These are phyloP conservation scores for Petaurus breviceps DNA, from an alignment of 2,113 vertebrate genomes.

Conservation along the genomic window DNA sequence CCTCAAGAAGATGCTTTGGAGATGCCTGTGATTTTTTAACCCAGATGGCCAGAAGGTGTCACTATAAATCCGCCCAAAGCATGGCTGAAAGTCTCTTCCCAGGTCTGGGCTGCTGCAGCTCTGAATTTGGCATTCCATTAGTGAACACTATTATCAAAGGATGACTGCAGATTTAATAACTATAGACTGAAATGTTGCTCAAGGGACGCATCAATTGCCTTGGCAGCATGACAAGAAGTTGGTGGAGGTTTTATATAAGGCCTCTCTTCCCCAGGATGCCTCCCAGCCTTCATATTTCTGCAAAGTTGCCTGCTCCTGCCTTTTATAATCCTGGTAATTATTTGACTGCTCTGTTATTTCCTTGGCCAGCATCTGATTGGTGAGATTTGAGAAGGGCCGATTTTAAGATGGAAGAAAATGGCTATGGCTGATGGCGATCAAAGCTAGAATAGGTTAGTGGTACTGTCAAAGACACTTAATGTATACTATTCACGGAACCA, in stretches of 20 bases:
- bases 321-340: not conserved
- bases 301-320: not conserved
- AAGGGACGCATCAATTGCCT: not conserved
- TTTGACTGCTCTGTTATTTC: not conserved
- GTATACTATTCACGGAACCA: fast-evolving
- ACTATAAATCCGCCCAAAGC: slow-evolving; percentile 52
- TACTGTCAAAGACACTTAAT: not conserved
- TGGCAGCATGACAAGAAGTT: not conserved
- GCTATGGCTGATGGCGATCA: not conserved
- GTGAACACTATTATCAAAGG: not conserved
- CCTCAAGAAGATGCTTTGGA: not conserved
- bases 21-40: not conserved
- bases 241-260: not conserved
- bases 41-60: slow-evolving; percentile 62
- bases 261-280: not conserved
- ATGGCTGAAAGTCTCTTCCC: not conserved
- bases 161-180: not conserved
- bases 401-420: not conserved
- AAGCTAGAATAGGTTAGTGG: not conserved
- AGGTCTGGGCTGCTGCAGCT: not conserved
- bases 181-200: not conserved
- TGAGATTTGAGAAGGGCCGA: not conserved
- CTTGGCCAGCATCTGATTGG: not conserved
- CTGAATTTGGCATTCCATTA: not conserved
- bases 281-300: not conserved